A percentile compares a stretch with the other conserved stretches of the same genome.
These are phyloP conservation scores for Ictalurus punctatus DNA, from an alignment of 2,113 vertebrate genomes.

Conservation along the genomic window DNA sequence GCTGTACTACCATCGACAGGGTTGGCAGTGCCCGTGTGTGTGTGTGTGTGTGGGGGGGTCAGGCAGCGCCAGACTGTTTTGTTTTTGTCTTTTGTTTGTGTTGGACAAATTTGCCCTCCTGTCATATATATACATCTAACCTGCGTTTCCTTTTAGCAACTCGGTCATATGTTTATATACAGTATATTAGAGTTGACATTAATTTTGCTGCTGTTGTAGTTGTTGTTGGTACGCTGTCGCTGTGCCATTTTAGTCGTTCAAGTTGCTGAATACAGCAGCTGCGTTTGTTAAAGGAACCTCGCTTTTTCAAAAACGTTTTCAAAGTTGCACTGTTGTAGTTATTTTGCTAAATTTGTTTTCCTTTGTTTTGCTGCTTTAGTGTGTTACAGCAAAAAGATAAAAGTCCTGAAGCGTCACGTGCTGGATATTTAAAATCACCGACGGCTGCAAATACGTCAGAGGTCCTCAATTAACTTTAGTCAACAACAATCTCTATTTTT, in stretches of 20 bases:
- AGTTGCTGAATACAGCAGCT: background rate
- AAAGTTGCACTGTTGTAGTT: background rate
- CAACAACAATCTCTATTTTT: background rate
- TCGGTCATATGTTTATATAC: no score
- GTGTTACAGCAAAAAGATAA: background rate
- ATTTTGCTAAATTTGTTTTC: background rate
- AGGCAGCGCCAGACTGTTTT: slow-evolving; percentile 21
- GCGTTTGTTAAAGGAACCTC: background rate
- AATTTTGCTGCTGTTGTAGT: background rate
- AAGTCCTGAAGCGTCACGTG: background rate
- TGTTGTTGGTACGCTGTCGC: background rate
- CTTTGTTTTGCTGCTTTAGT: background rate
- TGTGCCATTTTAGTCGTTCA: background rate
- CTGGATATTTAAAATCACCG: background rate
- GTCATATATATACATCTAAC: background rate
- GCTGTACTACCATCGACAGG: background rate
- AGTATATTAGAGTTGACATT: background rate
- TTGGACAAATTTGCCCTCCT: background rate
- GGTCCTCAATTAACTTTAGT: background rate
- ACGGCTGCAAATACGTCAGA: background rate
- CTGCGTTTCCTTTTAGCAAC: background rate
- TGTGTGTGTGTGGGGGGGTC: background rate
- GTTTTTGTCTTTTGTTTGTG: slow-evolving; percentile 16
- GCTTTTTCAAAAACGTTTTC: background rate
- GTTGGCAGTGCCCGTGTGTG: slow-evolving; percentile 18